Conservation (phyloP, 2,797 vertebrate genomes). For the Peromyscus nudipes region DNA sequence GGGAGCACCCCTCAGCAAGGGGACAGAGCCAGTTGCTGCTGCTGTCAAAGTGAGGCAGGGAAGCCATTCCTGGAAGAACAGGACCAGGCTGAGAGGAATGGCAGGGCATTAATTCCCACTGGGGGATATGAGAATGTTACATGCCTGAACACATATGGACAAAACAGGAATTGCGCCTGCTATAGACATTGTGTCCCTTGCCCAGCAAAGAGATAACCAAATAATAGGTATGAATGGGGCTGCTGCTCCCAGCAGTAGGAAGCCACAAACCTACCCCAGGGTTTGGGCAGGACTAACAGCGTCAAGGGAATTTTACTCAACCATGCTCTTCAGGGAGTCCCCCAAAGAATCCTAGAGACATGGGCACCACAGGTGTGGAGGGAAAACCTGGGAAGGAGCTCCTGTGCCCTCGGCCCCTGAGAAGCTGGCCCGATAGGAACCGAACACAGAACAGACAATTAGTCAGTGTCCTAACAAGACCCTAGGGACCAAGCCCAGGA, state of each 20-base stretch:
- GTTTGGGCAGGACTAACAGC: background rate
- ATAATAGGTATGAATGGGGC: background rate
- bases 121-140: background rate
- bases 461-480: slow-evolving; percentile 34
- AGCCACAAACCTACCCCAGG: rapidly evolving
- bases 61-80: background rate
- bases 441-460: background rate
- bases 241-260: background rate
- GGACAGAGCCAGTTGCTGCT: background rate
- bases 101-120: too few species aligned
- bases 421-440: background rate
- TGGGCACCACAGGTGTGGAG: background rate
- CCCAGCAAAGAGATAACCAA: background rate
- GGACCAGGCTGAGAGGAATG: background rate
- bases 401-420: background rate
- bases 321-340: too few species aligned
- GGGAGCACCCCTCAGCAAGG: background rate
- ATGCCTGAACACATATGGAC: background rate
- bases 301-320: background rate
- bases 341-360: background rate
- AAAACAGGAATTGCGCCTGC: background rate
- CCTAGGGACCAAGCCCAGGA: background rate
- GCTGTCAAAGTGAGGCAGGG: background rate
- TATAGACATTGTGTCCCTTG: background rate
- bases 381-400: background rate